Base-by-base conservation (phyloP, 2,888 invertebrate species). In the Uloborus plumipes region DNA sequence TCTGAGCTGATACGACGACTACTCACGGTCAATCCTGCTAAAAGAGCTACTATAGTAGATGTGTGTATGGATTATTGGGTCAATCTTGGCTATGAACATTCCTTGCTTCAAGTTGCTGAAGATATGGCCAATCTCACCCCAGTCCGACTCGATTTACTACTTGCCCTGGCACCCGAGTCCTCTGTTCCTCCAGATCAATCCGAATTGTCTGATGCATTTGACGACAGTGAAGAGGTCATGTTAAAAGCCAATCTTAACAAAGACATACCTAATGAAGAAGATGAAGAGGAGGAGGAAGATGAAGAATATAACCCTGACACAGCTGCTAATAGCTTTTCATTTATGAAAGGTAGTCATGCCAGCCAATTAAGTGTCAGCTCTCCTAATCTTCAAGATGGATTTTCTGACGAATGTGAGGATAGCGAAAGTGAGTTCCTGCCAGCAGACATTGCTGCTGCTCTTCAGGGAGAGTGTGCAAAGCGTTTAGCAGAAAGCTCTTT, bases 51-150 rank as follows among this genome's bases (percentile, higher is more conserved):
- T 87, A 96, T 99, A 86, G 94, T 95, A 84, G 96, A 95, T 89
- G 97, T 99, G 85, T 97, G 98, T 88, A 93, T 93, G 62, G 96
- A 99, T 90, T 94, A 96, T 95, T 99, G 99, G 99, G 95, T 99
- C 84, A 98, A 99, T 89, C 92, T 93, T 87, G 94, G 93, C 0
- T 95, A 94, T 87, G 92, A 93, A 85, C 85, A 93, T 51, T 94
- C 93, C 61, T 96, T 97, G 89, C 90, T 96, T 84, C 94, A 94
- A 86, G 92, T 94, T 87, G 94, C 97, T 0, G 95, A 96, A 89
- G 94, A 94, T 86, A 89, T 97, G 85, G 96, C 97, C 31, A 95
- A 95, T 87, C 94, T 96, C 89, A 96, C 96, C 2, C 96, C 97
- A 0, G 96, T 96, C 59, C 91, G 96, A 59, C 91, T 97, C 49